phyloP scores from a whole-genome alignment of 1,140 invertebrate genomes.

The Latrodectus geometricus region DNA sequence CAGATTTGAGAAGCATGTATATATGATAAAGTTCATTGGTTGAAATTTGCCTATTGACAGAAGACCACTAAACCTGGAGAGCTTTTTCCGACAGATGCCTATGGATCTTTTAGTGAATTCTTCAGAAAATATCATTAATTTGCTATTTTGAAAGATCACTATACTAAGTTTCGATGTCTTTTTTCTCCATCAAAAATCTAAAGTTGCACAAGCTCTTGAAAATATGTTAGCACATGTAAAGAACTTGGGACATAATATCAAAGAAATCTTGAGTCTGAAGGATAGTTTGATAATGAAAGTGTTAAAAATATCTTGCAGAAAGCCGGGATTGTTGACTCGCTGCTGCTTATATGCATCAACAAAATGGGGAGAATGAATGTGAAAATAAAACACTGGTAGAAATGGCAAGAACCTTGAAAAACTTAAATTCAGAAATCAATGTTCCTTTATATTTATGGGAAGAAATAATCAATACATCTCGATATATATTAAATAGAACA shows the following conservation, averaged over 20 bases:
- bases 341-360: constrained; percentile 41
- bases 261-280: constrained; percentile 39
- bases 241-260: neutral
- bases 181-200: neutral
- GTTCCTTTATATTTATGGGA: constrained; percentile 1
- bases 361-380: constrained; percentile 15
- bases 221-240: constrained; percentile 16
- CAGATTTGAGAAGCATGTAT: constrained; percentile 15
- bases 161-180: constrained; percentile 16
- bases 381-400: constrained; percentile 8
- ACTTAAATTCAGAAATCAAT: neutral
- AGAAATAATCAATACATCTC: constrained; percentile 1
- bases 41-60: constrained; percentile 19
- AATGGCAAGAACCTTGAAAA: constrained; percentile 5
- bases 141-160: constrained; percentile 40
- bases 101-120: constrained; percentile 18
- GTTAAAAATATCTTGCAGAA: neutral
- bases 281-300: constrained; percentile 31
- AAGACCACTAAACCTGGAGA: constrained; percentile 6
- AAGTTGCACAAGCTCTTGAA: neutral
- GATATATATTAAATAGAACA: constrained; percentile 30
- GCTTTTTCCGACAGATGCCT: constrained; percentile 33
- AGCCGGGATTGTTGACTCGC: constrained; percentile 10
- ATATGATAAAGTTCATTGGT: constrained; percentile 13
- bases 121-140: constrained; percentile 8